Conservation (phyloP, 1,140 invertebrate genomes). For the Latrodectus geometricus region DNA sequence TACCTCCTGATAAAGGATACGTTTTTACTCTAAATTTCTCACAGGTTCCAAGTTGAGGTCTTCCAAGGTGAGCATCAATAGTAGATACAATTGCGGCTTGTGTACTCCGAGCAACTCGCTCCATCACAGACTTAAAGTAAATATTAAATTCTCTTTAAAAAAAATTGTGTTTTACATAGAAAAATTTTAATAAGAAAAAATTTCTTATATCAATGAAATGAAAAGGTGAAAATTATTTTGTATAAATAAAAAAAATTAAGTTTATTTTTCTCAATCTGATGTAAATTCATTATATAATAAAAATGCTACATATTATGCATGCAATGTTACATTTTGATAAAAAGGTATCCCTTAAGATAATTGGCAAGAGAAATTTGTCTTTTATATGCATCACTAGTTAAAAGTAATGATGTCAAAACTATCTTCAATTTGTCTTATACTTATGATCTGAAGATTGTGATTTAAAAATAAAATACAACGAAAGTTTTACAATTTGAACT, state of each 20-base stretch:
- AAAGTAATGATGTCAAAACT: too few relatives aligned
- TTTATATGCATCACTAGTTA: too few relatives aligned
- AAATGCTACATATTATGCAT: too few relatives aligned
- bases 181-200: background rate
- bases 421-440: background rate
- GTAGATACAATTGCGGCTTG: conserved; percentile 89
- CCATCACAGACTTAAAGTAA: conserved; percentile 76
- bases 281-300: too few relatives aligned
- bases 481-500: background rate
- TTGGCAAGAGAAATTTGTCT: too few relatives aligned
- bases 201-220: background rate
- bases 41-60: conserved; percentile 87
- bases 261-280: too few relatives aligned
- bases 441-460: background rate
- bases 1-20: conserved; percentile 74
- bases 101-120: conserved; percentile 84
- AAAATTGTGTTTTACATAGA: background rate
- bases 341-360: too few relatives aligned
- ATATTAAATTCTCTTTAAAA: background rate
- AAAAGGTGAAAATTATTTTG: background rate
- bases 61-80: conserved; percentile 87
- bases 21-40: conserved; percentile 85
- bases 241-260: background rate
- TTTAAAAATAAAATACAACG: background rate
- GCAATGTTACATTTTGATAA: too few relatives aligned